Percentiles rank a stretch among this genome's conserved stretches.
Conservation (phyloP, 2,797 vertebrate species). For the Mus minutoides region DNA sequence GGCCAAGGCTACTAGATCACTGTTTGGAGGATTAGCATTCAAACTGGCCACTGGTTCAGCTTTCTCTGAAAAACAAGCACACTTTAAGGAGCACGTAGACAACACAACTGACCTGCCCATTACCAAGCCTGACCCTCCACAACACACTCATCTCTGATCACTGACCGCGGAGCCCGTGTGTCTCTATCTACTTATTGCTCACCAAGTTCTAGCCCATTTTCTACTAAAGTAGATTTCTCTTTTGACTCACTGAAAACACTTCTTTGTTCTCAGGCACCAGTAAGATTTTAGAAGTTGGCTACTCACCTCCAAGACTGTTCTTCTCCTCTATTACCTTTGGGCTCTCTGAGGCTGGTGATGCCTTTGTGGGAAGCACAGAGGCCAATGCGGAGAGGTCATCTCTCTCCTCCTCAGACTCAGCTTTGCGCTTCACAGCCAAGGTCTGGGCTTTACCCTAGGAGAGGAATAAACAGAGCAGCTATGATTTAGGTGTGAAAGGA, state of each 20-base stretch:
- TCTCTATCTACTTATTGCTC: not conserved
- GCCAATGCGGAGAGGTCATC: constrained; percentile 79
- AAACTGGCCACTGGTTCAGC: constrained; percentile 81
- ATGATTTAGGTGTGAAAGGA: constrained; percentile 12
- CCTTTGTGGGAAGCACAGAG: constrained; percentile 84
- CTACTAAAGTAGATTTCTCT: not conserved
- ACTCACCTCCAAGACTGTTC: constrained; percentile 85
- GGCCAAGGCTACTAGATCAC: constrained; percentile 80
- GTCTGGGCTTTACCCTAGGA: constrained; percentile 91
- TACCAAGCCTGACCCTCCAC: not conserved
- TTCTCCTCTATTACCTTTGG: constrained; percentile 87
- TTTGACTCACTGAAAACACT: not conserved
- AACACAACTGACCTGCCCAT: not conserved
- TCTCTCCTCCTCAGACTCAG: constrained; percentile 93
- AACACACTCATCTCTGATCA: not conserved
- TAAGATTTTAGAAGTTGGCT: not conserved
- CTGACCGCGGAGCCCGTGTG: not conserved
- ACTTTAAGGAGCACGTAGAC: constrained; percentile 32
- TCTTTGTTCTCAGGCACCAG: not conserved
- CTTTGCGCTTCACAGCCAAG: constrained; percentile 94
- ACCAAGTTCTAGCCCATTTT: not conserved
- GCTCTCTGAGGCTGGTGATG: constrained; percentile 85
- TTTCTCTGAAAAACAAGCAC: constrained; percentile 86
- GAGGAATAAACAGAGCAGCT: constrained; percentile 13
- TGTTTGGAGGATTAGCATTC: constrained; percentile 73